phyloP scores from a whole-genome alignment of 2,888 invertebrate species.

The Hermaeophaga mercurialis region DNA sequence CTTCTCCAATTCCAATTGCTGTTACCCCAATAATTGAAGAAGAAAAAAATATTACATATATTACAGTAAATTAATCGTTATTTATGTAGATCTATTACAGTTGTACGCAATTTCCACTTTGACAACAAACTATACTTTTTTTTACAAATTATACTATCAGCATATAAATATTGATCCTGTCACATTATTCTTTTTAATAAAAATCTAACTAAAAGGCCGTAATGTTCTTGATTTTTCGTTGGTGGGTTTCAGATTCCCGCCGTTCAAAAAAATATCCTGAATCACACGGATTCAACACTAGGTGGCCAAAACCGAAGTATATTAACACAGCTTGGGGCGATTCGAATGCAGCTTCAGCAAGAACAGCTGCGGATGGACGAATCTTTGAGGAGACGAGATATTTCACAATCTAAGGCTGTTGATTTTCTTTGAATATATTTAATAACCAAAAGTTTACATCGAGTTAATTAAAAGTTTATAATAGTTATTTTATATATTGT shows the following conservation, averaged over 20 bases:
- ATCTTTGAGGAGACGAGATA: constrained; percentile 52
- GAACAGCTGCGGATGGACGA: constrained; percentile 68
- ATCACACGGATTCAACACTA: constrained; percentile 50
- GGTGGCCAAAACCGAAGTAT: constrained; percentile 63
- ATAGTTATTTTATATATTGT: constrained; percentile 53
- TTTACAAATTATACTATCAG: too few relatives aligned
- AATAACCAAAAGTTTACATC: constrained; percentile 44
- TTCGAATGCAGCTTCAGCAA: constrained; percentile 68
- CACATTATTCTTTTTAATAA: not conserved
- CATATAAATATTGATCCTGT: too few relatives aligned
- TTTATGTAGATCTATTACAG: too few relatives aligned
- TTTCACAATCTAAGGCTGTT: constrained; percentile 56
- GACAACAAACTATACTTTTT: too few relatives aligned
- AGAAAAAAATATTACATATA: too few relatives aligned
- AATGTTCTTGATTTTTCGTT: constrained; percentile 22
- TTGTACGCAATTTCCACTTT: too few relatives aligned
- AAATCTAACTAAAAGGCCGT: constrained; percentile 6
- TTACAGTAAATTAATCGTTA: too few relatives aligned
- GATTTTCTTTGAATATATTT: constrained; percentile 50
- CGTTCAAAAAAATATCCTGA: constrained; percentile 67
- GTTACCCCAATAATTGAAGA: too few relatives aligned
- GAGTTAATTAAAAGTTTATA: constrained; percentile 43
- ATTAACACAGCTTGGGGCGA: constrained; percentile 71
- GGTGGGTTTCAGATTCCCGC: constrained; percentile 61
- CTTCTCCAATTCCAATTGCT: too few relatives aligned